Base-by-base conservation (phyloP, 2,797 vertebrate genomes). In the Schizopygopsis malacanthus region DNA sequence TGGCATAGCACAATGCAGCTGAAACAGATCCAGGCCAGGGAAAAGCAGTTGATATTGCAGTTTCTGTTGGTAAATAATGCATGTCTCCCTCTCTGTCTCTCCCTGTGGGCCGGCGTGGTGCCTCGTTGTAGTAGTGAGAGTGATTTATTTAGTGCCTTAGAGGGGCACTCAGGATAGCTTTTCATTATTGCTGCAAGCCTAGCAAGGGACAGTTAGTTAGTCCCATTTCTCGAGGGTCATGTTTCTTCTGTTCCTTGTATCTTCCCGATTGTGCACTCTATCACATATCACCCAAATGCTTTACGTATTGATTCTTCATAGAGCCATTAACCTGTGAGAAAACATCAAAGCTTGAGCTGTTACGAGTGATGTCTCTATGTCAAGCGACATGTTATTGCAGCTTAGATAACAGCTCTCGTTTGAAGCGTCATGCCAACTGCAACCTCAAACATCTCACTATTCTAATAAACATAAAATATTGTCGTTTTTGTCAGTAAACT, bases 11-110 rank as follows among this genome's bases (percentile, higher is more conserved):
- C 63, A 80, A 78, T 79, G 81, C 73, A 72, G 79, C 61, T 78
- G 71, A 86, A 87, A 75, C 67, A 39, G 63, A 87, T 85, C 50
- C 69, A 73, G 79, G 73, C 25, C 67, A 54, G 37, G 69, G 41
- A 77, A 89, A 83, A 81, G 67, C 45, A 77, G 73, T 87, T 89
- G 81, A 91, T 87, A 81, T 87, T 87, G 84, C 88, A 84, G 82
- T 87, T 88, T 89, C 70, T 56, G 86, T 86, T 88, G 70, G 90
- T 90, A 90, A 91, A 91, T 91, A 91, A 91, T 91, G 86, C 89
- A 89, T 91, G 86, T 59, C 47, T 61, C 52, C 69, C 52, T 63
- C 45, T 80, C 56, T 85, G 69, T 65, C 47, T 65, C 72, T 86
- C 86, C 82, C 84, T 67, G 16, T 41, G 37, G 87, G 83, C 39